Conservation (phyloP, 2,888 invertebrate genomes). For the Aphidoletes aphidimyza region DNA sequence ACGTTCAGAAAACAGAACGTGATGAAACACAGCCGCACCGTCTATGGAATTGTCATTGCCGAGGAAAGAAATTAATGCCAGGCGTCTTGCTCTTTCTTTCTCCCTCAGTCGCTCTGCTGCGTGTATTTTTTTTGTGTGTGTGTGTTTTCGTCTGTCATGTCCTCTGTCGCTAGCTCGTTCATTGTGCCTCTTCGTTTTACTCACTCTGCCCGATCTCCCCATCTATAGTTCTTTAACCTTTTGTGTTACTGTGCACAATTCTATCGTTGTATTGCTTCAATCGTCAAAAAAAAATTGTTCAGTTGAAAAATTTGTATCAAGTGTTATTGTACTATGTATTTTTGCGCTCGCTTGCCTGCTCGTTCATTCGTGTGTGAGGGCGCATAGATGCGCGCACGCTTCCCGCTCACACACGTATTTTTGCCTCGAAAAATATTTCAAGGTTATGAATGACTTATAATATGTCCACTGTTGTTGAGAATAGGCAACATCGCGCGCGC, state of each 20-base stretch:
- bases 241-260: conserved; percentile 4
- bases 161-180: not conserved
- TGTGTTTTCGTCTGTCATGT: not conserved
- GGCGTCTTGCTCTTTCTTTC: not conserved
- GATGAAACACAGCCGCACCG: conserved; percentile 16
- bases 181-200: not conserved
- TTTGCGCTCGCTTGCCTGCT: not conserved
- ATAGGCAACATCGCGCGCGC: conserved; percentile 12
- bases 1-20: not conserved
- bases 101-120: not conserved
- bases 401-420: not conserved
- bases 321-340: conserved; percentile 20
- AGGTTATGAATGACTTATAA: conserved; percentile 52
- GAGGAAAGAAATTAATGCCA: conserved; percentile 15
- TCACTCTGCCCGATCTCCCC: not conserved
- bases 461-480: conserved; percentile 40
- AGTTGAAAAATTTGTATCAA: conserved; percentile 46
- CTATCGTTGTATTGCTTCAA: conserved; percentile 19
- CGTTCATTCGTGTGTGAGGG: not conserved
- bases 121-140: too few relatives aligned
- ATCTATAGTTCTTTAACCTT: conserved; percentile 21
- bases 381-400: not conserved
- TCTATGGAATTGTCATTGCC: conserved; percentile 19
- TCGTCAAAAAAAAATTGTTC: conserved; percentile 4
- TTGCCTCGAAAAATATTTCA: conserved; percentile 52